A percentile compares a stretch with the other conserved stretches of the same genome.
Conservation (phyloP, 2,888 invertebrate species). For the Dilophus febrilis region DNA sequence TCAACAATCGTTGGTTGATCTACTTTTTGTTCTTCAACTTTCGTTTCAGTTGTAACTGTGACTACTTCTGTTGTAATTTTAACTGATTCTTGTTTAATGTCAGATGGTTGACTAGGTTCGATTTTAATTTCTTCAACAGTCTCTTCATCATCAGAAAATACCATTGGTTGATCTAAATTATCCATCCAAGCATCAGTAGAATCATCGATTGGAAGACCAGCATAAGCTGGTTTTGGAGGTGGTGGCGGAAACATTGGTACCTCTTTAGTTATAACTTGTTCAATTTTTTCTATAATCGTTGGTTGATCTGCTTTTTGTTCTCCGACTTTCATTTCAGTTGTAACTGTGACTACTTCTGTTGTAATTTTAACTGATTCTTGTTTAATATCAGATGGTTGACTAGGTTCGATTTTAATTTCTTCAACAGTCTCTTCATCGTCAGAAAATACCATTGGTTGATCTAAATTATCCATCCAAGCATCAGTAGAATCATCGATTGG, state of each 20-base stretch:
- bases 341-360: background rate
- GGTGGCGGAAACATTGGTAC: no score
- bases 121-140: no score
- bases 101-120: conserved; percentile 5
- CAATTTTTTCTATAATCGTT: no score
- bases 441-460: conserved; percentile 17
- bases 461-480: conserved; percentile 23
- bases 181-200: conserved; percentile 22
- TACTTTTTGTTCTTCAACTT: background rate
- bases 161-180: conserved; percentile 19
- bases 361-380: background rate
- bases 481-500: conserved; percentile 20
- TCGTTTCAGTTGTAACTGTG: background rate
- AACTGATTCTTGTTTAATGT: background rate
- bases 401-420: no score
- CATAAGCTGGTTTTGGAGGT: conserved; percentile 14
- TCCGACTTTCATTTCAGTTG: no score
- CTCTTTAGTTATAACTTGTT: no score
- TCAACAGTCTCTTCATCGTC: conserved; percentile 13
- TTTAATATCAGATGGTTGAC: no score
- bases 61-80: background rate
- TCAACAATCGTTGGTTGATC: no score
- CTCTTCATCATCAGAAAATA: conserved; percentile 17
- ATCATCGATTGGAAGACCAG: conserved; percentile 20
- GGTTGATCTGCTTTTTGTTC: no score